Evolutionary conservation across 2,888 invertebrate genomes (phyloP).

Genomic region (Fragum fragum): DNA sequence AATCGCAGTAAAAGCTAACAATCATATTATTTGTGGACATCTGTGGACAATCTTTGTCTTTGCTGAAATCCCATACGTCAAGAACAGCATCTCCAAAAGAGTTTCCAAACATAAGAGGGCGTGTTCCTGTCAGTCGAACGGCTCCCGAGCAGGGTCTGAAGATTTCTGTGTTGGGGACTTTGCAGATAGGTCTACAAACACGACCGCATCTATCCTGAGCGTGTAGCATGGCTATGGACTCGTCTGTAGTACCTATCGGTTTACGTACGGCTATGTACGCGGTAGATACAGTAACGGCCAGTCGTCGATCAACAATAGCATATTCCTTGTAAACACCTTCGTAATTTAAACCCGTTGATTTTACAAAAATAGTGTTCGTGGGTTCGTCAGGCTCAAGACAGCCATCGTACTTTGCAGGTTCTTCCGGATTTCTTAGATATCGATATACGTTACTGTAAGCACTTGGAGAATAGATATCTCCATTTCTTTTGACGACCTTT

Average conservation of each 20-base stretch:
- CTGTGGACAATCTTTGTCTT: conserved; percentile 71
- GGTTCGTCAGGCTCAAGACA: conserved; percentile 66
- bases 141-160: conserved; percentile 78
- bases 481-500: conserved; percentile 43
- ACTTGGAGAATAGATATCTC: conserved; percentile 77
- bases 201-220: conserved; percentile 81
- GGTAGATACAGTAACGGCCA: conserved; percentile 76
- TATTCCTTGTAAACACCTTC: conserved; percentile 80
- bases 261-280: conserved; percentile 76
- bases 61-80: conserved; percentile 75
- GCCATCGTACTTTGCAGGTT: conserved; percentile 62
- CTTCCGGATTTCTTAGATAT: conserved; percentile 49
- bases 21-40: conserved; percentile 73
- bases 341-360: conserved; percentile 79
- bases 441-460: conserved; percentile 62
- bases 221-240: conserved; percentile 69
- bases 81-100: conserved; percentile 76
- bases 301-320: conserved; percentile 78
- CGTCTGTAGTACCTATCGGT: conserved; percentile 59
- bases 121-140: conserved; percentile 68
- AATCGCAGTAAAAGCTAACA: conserved; percentile 81
- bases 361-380: conserved; percentile 75
- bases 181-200: conserved; percentile 79
- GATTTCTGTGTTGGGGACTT: conserved; percentile 66
- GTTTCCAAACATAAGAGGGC: conserved; percentile 72